Evolutionary conservation across 2,888 invertebrate genomes (phyloP).

Genomic region (Andrena fulva): DNA sequence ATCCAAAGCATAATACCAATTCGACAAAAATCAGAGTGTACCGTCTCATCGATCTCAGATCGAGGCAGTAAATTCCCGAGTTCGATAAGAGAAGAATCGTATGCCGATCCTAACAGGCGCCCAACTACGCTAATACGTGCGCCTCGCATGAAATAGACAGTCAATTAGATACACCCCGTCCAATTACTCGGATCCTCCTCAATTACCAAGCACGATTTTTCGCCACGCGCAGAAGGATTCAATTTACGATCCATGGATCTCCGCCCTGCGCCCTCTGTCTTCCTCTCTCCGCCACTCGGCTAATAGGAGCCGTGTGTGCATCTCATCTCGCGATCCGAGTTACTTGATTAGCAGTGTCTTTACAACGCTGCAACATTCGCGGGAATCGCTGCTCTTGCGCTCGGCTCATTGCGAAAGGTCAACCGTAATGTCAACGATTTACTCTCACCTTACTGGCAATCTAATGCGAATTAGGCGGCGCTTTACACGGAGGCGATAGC

Average conservation of each 20-base stretch:
- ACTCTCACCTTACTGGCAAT: conserved; percentile 57
- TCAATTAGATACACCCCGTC: conserved; percentile 23
- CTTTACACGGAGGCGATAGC: conserved; percentile 10
- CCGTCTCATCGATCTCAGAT: background rate
- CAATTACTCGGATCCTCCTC: conserved; percentile 37
- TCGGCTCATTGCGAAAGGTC: conserved; percentile 62
- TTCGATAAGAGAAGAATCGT: background rate
- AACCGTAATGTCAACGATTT: conserved; percentile 71
- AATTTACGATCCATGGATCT: conserved; percentile 37
- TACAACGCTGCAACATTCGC: conserved; percentile 17
- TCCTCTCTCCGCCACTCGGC: background rate
- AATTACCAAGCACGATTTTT: conserved; percentile 40
- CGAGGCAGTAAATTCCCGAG: background rate
- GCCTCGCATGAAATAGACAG: conserved; percentile 5
- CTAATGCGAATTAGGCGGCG: conserved; percentile 26
- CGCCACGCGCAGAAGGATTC: conserved; percentile 27
- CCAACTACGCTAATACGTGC: background rate
- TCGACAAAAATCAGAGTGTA: no score
- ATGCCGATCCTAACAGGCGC: background rate
- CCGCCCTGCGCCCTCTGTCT: conserved; percentile 7
- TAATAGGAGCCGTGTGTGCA: conserved; percentile 38
- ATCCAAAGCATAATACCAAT: background rate
- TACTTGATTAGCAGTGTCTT: conserved; percentile 44
- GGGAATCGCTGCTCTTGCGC: conserved; percentile 39
- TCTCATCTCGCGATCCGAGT: conserved; percentile 45